Base-by-base conservation (phyloP, 2,797 vertebrate species). In the Neomorphus geoffroyi region DNA sequence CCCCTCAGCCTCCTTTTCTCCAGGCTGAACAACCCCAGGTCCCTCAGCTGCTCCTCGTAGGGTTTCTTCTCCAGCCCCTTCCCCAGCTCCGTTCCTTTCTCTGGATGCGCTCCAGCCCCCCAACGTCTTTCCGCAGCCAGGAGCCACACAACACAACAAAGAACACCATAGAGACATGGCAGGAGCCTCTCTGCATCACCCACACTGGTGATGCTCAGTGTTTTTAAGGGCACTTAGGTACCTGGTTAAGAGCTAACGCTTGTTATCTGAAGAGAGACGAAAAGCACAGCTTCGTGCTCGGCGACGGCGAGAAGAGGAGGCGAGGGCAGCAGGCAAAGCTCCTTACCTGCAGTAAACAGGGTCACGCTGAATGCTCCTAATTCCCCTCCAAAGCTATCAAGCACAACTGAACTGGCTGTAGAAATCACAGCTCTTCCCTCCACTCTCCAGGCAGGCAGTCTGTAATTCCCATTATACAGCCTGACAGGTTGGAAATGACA, bases 101-200 rank as follows among this genome's bases (percentile, higher is more conserved):
- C 39, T 41, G 39, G 39, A 41, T 41, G 39, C 39, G 39, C 39
- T 41, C 39, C 39, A 41, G 39, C 39, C 39, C 39, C 39, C 14
- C 39, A 41, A 41, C 41, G 39, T 41, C 39, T 41, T 41, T 41
- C 39, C 14, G 14, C 39, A 41, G 39, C 14, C 10, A 41, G 39
- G 10, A 14, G 39, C 39, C 39, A 41, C 39, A 41, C 39, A 10
- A 41, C 14, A 41, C 14, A 41, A 41, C 39, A 41, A 30, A 8
- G 5, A n/a, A 12, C 5, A 2, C 33, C 4, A 1, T 28, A 21
- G 35, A 60, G 54, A 13, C 0, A 0, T 13, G 30, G 43, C 39
- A 64, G 46, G 56, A 91, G 35, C 77, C 74, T 7, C 12, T 35
- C 6, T 28, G 71, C 65, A 39, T 7, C 54, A 4, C 41, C 51